phyloP scores from a whole-genome alignment of 2,888 invertebrate genomes.

The Orthonevra nobilis region DNA sequence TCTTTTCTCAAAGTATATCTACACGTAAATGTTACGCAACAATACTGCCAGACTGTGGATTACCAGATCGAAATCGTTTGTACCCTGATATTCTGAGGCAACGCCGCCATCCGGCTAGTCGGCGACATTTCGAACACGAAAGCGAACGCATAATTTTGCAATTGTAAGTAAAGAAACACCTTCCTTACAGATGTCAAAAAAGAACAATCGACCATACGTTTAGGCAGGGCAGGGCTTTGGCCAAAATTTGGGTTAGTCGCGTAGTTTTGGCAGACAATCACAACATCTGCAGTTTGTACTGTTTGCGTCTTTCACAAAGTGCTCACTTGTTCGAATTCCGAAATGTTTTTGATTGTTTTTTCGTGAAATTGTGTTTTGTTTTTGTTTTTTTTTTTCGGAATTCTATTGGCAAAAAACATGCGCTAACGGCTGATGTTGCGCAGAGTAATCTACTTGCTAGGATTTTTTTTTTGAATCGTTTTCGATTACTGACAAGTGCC shows the following conservation, averaged over 20 bases:
- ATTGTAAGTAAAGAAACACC: constrained; percentile 52
- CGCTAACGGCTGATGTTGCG: constrained; percentile 8
- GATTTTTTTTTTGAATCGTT: no score
- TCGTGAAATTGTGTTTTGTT: constrained; percentile 8
- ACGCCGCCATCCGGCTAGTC: constrained; percentile 15
- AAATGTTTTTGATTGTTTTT: constrained; percentile 1
- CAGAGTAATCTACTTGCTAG: no score
- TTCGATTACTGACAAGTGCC: no score
- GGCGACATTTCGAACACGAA: constrained; percentile 37
- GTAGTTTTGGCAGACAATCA: constrained; percentile 39
- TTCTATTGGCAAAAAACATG: constrained; percentile 35
- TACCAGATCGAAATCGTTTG: constrained; percentile 49
- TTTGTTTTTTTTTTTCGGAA: constrained; percentile 10
- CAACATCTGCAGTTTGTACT: background rate
- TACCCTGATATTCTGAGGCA: constrained; percentile 60
- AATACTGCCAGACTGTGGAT: constrained; percentile 53
- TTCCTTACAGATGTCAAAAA: constrained; percentile 33
- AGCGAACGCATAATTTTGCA: constrained; percentile 54
- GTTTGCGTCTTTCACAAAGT: constrained; percentile 22
- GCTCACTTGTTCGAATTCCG: constrained; percentile 26
- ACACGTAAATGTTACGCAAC: constrained; percentile 69
- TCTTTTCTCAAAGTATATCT: constrained; percentile 41
- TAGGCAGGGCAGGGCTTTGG: constrained; percentile 50
- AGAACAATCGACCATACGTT: constrained; percentile 23
- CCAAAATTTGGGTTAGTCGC: constrained; percentile 60